Evolutionary conservation across 2,797 vertebrate species (phyloP).

Genomic region (Dallia pectoralis): DNA sequence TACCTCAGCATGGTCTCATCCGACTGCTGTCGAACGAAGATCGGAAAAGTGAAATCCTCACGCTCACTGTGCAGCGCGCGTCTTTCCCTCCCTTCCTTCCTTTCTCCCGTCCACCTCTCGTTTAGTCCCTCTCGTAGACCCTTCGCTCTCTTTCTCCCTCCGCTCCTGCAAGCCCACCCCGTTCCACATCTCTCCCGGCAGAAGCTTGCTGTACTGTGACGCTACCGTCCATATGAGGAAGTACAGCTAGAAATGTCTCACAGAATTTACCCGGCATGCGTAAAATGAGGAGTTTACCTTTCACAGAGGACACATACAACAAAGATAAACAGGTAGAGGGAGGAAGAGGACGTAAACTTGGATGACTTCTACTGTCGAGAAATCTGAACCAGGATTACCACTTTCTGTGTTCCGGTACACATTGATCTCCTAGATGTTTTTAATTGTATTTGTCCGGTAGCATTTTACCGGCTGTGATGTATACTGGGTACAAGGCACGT

Average conservation of each 20-base stretch:
- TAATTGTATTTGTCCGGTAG: too few species aligned
- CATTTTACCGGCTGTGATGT: too few species aligned
- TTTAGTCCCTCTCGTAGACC: neutral
- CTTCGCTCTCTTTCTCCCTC: slow-evolving; percentile 37
- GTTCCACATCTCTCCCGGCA: slow-evolving; percentile 24
- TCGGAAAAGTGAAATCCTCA: slow-evolving; percentile 72
- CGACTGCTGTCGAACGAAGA: slow-evolving; percentile 77
- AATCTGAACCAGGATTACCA: neutral
- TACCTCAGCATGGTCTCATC: slow-evolving; percentile 75
- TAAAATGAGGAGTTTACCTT: slow-evolving; percentile 2
- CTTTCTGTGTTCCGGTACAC: neutral
- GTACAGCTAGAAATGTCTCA: slow-evolving; percentile 83
- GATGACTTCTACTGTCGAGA: neutral
- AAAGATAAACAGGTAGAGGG: neutral
- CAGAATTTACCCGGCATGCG: slow-evolving; percentile 74
- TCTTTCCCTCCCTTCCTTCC: slow-evolving; percentile 35
- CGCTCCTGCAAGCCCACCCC: slow-evolving; percentile 23
- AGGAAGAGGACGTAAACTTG: neutral
- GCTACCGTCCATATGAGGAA: slow-evolving; percentile 83
- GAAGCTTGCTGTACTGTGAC: slow-evolving; percentile 57
- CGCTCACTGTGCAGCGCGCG: slow-evolving; percentile 69
- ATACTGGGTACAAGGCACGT: too few species aligned
- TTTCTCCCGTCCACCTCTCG: slow-evolving; percentile 11
- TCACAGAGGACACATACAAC: slow-evolving; percentile 20
- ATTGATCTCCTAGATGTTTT: too few species aligned